These are phyloP conservation scores for Paramormyrops kingsleyae DNA, from an alignment of 2,113 vertebrate genomes.

Conservation along the genomic window DNA sequence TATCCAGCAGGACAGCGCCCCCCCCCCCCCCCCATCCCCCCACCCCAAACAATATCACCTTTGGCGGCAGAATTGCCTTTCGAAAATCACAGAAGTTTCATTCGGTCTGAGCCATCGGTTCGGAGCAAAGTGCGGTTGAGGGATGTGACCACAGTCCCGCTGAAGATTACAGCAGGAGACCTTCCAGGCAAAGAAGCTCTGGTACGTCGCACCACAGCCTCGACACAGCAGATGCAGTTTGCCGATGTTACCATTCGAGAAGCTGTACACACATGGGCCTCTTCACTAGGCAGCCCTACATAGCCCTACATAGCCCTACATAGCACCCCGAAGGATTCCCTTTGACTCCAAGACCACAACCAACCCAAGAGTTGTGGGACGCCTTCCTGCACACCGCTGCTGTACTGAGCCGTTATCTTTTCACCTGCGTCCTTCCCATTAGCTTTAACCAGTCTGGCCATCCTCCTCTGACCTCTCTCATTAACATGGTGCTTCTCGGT, in stretches of 20 bases:
- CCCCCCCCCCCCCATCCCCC: neutral
- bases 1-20: neutral
- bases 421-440: neutral
- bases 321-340: neutral
- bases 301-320: too few relatives aligned
- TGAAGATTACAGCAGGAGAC: neutral
- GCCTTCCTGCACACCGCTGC: neutral
- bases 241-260: neutral
- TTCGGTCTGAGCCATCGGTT: neutral
- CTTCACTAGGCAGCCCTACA: neutral
- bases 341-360: neutral
- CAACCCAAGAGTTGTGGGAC: neutral
- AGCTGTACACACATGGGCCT: neutral
- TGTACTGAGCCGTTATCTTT: neutral
- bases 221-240: neutral
- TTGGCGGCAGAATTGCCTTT: neutral
- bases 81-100: neutral
- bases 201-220: neutral
- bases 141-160: neutral
- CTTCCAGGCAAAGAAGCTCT: neutral
- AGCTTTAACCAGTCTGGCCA: neutral
- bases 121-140: constrained; percentile 8
- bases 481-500: neutral
- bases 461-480: neutral
- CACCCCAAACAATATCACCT: neutral